A percentile compares a stretch with the other conserved stretches of the same genome.
Evolutionary conservation across 2,113 vertebrate species (phyloP).

Genomic region (Amazona guildingii): DNA sequence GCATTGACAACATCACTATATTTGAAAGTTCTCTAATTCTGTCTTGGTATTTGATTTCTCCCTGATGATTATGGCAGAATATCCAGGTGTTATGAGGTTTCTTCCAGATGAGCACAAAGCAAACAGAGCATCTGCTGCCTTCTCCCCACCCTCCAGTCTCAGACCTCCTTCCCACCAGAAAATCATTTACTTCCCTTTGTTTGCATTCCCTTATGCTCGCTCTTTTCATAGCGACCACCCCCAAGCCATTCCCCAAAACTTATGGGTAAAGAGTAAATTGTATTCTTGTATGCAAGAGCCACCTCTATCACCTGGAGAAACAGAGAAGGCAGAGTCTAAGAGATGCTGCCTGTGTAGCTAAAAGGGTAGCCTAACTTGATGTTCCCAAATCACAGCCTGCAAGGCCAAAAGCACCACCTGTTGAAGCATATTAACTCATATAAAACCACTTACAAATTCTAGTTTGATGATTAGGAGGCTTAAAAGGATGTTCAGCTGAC

Average conservation of each 20-base stretch:
- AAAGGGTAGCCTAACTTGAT: background rate
- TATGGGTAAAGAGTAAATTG: background rate
- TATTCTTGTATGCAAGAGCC: background rate
- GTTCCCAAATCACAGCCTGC: background rate
- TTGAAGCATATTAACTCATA: background rate
- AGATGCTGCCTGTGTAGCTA: fast-evolving
- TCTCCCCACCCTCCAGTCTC: background rate
- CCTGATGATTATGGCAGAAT: background rate
- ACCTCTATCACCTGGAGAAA: background rate
- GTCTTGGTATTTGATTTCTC: background rate
- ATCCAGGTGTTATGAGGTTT: background rate
- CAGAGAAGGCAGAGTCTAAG: background rate
- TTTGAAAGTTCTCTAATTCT: background rate
- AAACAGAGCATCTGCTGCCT: background rate
- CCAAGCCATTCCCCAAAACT: background rate
- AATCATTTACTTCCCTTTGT: background rate
- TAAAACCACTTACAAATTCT: background rate
- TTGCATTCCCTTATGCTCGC: background rate
- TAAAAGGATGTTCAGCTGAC: background rate
- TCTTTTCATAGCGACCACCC: background rate
- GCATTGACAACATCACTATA: background rate
- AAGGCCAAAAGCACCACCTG: background rate
- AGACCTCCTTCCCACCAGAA: background rate
- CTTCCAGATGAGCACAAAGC: background rate
- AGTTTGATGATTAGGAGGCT: background rate